Evolutionary conservation across 2,888 invertebrate species (phyloP), one percentile per base, ranked within the genome.

Genomic region (Stenoptilia bipunctidactyla): DNA sequence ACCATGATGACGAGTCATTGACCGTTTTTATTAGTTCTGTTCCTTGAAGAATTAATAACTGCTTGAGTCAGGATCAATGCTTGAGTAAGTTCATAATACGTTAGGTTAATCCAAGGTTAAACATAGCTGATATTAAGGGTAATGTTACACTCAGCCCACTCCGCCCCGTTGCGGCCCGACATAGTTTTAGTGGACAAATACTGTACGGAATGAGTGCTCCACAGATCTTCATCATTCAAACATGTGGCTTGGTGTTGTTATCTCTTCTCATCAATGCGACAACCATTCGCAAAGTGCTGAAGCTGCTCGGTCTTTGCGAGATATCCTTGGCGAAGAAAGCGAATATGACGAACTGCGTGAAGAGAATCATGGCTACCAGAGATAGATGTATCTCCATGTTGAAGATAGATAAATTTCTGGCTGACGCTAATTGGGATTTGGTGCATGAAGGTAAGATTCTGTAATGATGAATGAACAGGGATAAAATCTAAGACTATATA

Each of bases 361-460:
- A 76, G 45, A 65, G 85, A 1, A 58, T 86, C 40, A 79, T 77
- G 65, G 45, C 62, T 43, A 82, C 82, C 1, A 62, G 85, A 14
- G 80, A 82, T 37, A 63, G 85, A 1, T 80, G 86, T 6, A 68
- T 88, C 4, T 85, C 84, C 1, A 84, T 87, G 71, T 61, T 88
- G 37, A 87, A 87, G 55, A 86, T 86, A 74, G 87, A 89, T 51
- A 86, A 88, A 60, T 88, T 89, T 55, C 61, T 89, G 2, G 85
- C 87, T 37, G 89, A 89, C 62, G 87, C 88, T 25, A 87, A 89
- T 50, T 89, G 89, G 89, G 73, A 82, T 36, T 54, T 86, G 15
- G 88, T 89, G 0, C 75, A 83, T 20, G 69, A 63, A 49, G 76
- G 79, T 60, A 14, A 42, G 25, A 25, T 25, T 25, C 5, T 25